These are phyloP conservation scores for Chrysomallon squamiferum DNA, from an alignment of 1,140 invertebrate species.

Conservation along the genomic window DNA sequence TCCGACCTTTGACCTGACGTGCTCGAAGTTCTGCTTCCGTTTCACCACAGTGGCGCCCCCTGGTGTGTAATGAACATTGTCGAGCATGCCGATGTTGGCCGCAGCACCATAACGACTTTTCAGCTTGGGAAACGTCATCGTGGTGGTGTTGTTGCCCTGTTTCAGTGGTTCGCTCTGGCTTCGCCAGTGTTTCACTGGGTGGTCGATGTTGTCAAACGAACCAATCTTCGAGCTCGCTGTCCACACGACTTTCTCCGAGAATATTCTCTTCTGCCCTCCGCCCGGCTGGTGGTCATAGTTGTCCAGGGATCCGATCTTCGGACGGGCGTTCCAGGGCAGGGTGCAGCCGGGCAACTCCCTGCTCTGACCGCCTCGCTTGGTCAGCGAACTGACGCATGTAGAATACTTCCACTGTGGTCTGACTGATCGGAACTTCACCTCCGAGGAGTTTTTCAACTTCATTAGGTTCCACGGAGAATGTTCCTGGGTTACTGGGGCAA, in stretches of 20 bases:
- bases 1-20: conserved; percentile 44
- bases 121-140: conserved; percentile 18
- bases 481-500: background rate
- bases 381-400: background rate
- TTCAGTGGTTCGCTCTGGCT: conserved; percentile 19
- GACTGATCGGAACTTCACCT: conserved; percentile 21
- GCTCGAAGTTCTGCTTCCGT: conserved; percentile 63
- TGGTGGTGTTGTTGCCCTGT: background rate
- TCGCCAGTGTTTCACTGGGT: conserved; percentile 64
- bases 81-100: conserved; percentile 19
- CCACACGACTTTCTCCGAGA: conserved; percentile 85
- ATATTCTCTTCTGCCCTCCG: conserved; percentile 42
- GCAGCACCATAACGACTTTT: conserved; percentile 33
- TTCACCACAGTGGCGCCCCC: conserved; percentile 24
- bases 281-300: conserved; percentile 42
- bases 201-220: conserved; percentile 84
- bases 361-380: background rate
- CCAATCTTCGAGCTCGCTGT: conserved; percentile 80
- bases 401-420: conserved; percentile 36
- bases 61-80: conserved; percentile 30
- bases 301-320: conserved; percentile 46
- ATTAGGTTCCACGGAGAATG: background rate
- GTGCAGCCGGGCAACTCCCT: conserved; percentile 16
- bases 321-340: conserved; percentile 25
- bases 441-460: conserved; percentile 7